Evolutionary conservation across 2,113 vertebrate species (phyloP).

Genomic region (Dipodomys merriami): DNA sequence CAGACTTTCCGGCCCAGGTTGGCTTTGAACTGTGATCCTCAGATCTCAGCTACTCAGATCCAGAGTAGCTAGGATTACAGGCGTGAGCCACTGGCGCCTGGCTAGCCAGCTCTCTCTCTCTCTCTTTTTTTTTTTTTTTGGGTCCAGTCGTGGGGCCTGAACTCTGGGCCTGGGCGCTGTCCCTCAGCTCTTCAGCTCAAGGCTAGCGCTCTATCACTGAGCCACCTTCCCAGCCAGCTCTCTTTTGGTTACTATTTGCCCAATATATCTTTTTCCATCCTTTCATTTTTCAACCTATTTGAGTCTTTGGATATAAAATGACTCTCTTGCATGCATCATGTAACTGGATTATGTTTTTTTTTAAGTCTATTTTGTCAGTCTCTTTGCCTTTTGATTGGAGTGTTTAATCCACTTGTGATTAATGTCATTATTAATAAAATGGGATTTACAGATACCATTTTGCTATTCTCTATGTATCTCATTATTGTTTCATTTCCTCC

Average conservation of each 20-base stretch:
- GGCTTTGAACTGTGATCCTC: too few relatives aligned
- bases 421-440: neutral
- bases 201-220: too few relatives aligned
- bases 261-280: neutral
- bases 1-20: too few relatives aligned
- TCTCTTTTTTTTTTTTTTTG: too few relatives aligned
- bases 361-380: neutral
- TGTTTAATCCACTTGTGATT: neutral
- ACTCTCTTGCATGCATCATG: neutral
- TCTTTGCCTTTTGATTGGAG: neutral
- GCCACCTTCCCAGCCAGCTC: too few relatives aligned
- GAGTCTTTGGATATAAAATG: constrained; percentile 12
- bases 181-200: too few relatives aligned
- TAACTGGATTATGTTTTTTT: neutral
- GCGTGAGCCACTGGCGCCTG: too few relatives aligned
- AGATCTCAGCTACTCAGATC: too few relatives aligned
- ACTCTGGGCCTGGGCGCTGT: too few relatives aligned
- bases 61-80: too few relatives aligned
- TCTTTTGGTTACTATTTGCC: neutral
- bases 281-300: neutral
- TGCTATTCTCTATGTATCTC: neutral
- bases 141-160: too few relatives aligned
- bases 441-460: neutral
- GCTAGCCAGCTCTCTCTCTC: too few relatives aligned
- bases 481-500: neutral